Conservation (phyloP, 92 coral and sea anemone genomes). For the Epizoanthus fatuus region DNA sequence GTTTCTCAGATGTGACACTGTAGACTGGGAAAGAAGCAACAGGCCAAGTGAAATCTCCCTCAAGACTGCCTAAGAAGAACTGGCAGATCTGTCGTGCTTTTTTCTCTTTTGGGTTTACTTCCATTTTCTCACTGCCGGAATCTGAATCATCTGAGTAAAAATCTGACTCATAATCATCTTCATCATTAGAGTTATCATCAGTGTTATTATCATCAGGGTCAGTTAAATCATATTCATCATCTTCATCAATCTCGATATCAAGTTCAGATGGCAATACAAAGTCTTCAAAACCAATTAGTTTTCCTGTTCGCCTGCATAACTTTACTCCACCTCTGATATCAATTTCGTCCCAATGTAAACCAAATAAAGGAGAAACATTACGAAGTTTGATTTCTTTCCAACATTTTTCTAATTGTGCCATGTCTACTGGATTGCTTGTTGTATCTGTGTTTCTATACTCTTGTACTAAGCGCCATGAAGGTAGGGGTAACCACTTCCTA, state of each 20-base stretch:
- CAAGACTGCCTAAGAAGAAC: slow-evolving; percentile 53
- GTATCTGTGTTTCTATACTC: slow-evolving; percentile 35
- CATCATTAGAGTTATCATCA: no score
- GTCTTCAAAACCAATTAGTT: no score
- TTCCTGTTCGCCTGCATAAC: no score
- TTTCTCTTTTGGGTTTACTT: neutral
- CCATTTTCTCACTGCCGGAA: no score
- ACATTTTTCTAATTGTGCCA: slow-evolving; percentile 18
- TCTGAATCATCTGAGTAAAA: no score
- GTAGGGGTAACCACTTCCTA: slow-evolving; percentile 56
- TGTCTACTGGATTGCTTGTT: slow-evolving; percentile 19
- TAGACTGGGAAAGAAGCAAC: no score
- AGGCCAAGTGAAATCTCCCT: neutral
- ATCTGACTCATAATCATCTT: no score
- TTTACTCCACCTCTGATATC: slow-evolving; percentile 44
- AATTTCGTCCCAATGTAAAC: slow-evolving; percentile 68
- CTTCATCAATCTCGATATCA: no score
- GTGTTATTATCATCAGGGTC: no score
- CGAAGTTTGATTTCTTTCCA: slow-evolving; percentile 10
- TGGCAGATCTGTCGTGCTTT: slow-evolving; percentile 48
- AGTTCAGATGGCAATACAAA: no score
- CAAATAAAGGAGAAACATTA: slow-evolving; percentile 8
- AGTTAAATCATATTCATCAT: no score
- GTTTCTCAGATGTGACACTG: no score
- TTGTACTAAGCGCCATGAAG: slow-evolving; percentile 58